phyloP scores from a whole-genome alignment of 2,888 invertebrate species.

The Sylvicola cinctus region DNA sequence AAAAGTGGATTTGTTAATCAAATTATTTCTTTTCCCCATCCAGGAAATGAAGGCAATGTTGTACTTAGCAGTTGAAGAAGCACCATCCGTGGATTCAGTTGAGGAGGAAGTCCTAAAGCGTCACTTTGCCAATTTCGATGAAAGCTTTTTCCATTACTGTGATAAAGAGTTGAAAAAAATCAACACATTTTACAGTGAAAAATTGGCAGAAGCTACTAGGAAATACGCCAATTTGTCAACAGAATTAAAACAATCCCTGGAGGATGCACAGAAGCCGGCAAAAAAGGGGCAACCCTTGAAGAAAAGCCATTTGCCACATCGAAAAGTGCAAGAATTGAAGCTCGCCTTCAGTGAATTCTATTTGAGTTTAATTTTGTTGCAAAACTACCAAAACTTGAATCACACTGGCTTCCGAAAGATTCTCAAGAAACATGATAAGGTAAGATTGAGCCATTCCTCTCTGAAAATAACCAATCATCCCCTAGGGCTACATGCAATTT shows the following conservation, averaged over 20 bases:
- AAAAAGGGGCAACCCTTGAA: conserved; percentile 25
- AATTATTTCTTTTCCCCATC: too few species aligned
- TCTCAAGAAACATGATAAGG: conserved; percentile 98
- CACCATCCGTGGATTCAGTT: conserved; percentile 76
- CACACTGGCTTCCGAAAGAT: conserved; percentile 98
- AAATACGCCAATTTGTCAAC: conserved; percentile 80
- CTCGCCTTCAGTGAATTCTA: conserved; percentile 98
- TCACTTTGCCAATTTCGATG: conserved; percentile 86
- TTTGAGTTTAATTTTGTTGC: conserved; percentile 81
- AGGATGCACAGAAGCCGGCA: conserved; percentile 28
- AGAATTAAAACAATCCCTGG: conserved; percentile 50
- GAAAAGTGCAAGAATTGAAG: conserved; percentile 84
- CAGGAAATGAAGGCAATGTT: conserved; percentile 93
- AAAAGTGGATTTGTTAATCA: too few species aligned
- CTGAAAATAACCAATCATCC: too few species aligned
- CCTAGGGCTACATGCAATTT: too few species aligned
- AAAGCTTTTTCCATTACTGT: conserved; percentile 86
- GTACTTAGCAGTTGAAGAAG: conserved; percentile 76
- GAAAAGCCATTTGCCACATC: conserved; percentile 38
- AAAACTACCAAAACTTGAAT: conserved; percentile 96
- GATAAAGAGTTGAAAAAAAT: conserved; percentile 92
- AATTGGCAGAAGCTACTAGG: conserved; percentile 90
- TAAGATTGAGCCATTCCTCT: conserved; percentile 25
- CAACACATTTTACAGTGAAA: conserved; percentile 93
- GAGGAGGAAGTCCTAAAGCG: conserved; percentile 72